Conservation (phyloP, 2,113 vertebrate species). For the Pteronura brasiliensis region DNA sequence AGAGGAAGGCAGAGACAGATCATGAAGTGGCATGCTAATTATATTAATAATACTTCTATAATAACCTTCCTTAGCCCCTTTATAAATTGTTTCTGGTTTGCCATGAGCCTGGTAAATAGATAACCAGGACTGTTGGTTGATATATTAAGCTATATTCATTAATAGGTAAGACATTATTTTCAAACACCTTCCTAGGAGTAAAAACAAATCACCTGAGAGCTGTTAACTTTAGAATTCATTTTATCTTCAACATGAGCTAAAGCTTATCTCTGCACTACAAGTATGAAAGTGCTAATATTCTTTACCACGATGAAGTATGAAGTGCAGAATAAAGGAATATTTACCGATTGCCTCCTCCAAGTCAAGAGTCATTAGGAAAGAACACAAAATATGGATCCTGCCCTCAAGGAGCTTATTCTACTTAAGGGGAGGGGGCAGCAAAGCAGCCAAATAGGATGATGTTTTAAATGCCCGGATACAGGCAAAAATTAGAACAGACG, state of each 20-base stretch:
- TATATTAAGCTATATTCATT: no score
- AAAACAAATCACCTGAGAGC: neutral
- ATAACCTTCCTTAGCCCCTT: neutral
- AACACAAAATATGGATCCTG: neutral
- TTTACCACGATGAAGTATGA: neutral
- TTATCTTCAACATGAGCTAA: neutral
- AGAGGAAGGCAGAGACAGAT: neutral
- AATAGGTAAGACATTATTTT: neutral
- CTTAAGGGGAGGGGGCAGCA: neutral
- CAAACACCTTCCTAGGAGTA: neutral
- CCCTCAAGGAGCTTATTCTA: neutral
- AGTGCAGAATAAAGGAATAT: neutral
- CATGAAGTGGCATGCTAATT: neutral
- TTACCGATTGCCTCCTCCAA: neutral
- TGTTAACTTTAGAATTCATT: neutral
- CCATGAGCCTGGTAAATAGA: neutral
- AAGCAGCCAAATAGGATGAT: neutral
- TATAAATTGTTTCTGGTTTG: neutral
- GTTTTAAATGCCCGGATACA: neutral
- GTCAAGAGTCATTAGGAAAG: slow-evolving; percentile 4
- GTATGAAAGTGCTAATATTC: neutral
- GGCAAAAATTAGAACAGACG: neutral
- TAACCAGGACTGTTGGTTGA: neutral
- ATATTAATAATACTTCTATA: neutral
- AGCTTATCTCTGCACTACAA: neutral